These are phyloP conservation scores for Gymnoscelis rufifasciata DNA, from an alignment of 2,888 invertebrate genomes.

Conservation along the genomic window DNA sequence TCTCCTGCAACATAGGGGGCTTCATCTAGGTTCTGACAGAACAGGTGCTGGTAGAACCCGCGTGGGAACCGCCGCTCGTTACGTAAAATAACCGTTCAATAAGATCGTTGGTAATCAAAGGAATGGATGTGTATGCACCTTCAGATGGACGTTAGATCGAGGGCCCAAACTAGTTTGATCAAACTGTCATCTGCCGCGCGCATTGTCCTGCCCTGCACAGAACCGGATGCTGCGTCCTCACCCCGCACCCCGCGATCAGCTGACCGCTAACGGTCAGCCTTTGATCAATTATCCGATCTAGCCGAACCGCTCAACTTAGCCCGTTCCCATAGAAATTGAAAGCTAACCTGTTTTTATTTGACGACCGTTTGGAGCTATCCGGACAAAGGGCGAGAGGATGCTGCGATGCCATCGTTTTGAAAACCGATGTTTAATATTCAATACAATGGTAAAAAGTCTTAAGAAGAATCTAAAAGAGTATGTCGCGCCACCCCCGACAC, in stretches of 20 bases:
- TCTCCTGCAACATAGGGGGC: too few species aligned
- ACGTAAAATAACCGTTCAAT: constrained; percentile 60
- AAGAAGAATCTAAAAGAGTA: constrained; percentile 76
- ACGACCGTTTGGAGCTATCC: constrained; percentile 41
- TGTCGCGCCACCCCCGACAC: constrained; percentile 74
- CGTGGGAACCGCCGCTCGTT: constrained; percentile 41
- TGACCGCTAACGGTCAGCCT: constrained; percentile 69
- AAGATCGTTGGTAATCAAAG: constrained; percentile 58
- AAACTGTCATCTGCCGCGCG: constrained; percentile 61
- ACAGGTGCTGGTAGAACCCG: too few species aligned
- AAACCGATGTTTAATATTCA: constrained; percentile 75
- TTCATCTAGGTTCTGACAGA: too few species aligned
- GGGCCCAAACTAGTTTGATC: constrained; percentile 72
- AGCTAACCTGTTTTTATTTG: constrained; percentile 68
- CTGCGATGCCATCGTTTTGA: constrained; percentile 72
- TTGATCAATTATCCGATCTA: constrained; percentile 66
- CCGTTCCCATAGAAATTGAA: constrained; percentile 64
- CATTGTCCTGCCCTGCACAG: constrained; percentile 67
- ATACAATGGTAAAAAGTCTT: constrained; percentile 77
- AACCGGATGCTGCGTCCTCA: constrained; percentile 75
- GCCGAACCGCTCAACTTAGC: constrained; percentile 47
- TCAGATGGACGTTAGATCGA: constrained; percentile 44
- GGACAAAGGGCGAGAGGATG: constrained; percentile 63
- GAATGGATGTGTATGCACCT: constrained; percentile 71
- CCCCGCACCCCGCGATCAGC: constrained; percentile 58